Base-by-base conservation (phyloP, 2,797 vertebrate genomes). In the Champsocephalus gunnari region DNA sequence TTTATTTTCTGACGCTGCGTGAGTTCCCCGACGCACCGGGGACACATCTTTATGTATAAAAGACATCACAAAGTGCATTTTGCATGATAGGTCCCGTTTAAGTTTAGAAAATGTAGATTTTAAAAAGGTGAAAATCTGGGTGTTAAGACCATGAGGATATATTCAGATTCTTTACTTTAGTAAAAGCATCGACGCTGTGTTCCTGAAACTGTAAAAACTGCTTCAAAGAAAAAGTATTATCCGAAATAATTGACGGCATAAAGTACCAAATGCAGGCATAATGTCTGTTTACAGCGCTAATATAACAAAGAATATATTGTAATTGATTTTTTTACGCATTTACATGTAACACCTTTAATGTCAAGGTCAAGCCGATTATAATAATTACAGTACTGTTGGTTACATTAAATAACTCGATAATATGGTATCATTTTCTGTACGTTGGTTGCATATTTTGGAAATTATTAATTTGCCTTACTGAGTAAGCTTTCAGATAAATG, bases 401-500 rank as follows among this genome's bases (percentile, higher is more conserved):
- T 17, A 59, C 13, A 44, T 44, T 3, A 51, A 64, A 19, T 43
- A 41, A 60, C 48, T 44, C 2, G n/a, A n/a, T 28, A 28, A 28
- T 28, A 28, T 50, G 41, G 19, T 10, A 43, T 51, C 8, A n/a
- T 8, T 60, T 43, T 59, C 17, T 48, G 11, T 38, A 38, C 12
- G 28, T 24, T 44, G 24, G 19, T 19, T 47, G 14, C 4, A 48
- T 43, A 47, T 56, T 57, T 57, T 0, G 19, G 41, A 65, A 34
- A 53, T 53, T 3, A 1, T 38, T 2, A 48, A 57, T 57, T 12
- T 45, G 43, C 19, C n/a, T 13, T 38, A n/a, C 47, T n/a, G 2
- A 68, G 34, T 50, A 19, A 28, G 19, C 28, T 12, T 19, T 13
- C 47, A 55, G 50, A 24, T 45, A 66, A 21, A 73, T 65, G 11